Base-by-base conservation (phyloP, 2,888 invertebrate species). In the Pomacea canaliculata region DNA sequence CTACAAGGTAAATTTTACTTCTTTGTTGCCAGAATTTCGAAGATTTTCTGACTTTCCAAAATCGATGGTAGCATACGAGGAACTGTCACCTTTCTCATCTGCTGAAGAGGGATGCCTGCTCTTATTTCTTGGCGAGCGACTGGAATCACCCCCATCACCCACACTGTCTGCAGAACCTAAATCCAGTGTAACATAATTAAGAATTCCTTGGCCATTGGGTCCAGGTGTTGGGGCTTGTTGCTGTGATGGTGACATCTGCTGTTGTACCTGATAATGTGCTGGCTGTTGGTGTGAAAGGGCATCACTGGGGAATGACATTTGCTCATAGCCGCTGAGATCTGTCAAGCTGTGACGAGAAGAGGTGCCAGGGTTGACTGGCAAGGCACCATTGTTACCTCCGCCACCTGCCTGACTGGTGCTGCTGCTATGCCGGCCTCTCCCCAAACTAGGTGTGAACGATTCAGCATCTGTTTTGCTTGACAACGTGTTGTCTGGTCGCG, bases 181-280 rank as follows among this genome's bases (percentile, higher is more conserved):
- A 76, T 91, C 91, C 48, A 91, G 78, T 8, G 88, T 86, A 16
- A 89, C 90, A 81, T 91, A 91, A 78, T 90, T 89, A 76, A 95
- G 89, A 71, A 76, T 77, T 13, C 76, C 80, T 63, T 79, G 56
- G 23, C 78, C 70, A 8, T 73, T 65, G 3, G 66, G 63, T 2
- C 72, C 51, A 49, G 37, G 37, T 37, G 27, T 37, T 1, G 23
- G n/a, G n/a, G n/a, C n/a, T 23, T 66, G 59, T 65, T 70, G 75
- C 75, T 69, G 69, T 23, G 46, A 37, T 3, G 37, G 46, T 10
- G 59, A 51, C 16, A 4, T 2, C 49, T 23, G 59, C 12, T 51
- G n/a, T 10, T 49, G 70, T 23, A n/a, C 23, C 13, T 62, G 70
- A 65, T 46, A 23, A 49, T 74, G 74, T 16, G 66, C 46, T 16